Percentiles rank a stretch among this genome's conserved stretches.
phyloP scores from a whole-genome alignment of 2,888 invertebrate genomes.

The Nomada fabriciana region DNA sequence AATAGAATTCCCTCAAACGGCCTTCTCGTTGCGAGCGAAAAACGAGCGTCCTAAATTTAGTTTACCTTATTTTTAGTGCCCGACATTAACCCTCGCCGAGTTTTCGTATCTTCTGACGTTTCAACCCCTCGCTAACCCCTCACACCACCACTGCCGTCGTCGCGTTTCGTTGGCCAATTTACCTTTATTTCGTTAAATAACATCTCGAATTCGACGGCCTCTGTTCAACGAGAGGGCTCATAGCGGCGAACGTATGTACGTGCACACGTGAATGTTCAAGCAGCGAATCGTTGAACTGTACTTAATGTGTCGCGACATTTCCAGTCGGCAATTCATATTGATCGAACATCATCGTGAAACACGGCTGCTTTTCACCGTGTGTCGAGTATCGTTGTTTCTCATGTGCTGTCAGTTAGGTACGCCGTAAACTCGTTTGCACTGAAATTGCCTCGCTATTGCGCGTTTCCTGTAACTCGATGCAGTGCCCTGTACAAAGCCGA shows the following conservation, averaged over 20 bases:
- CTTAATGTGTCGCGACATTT: conserved; percentile 47
- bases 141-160: background rate
- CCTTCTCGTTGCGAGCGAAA: background rate
- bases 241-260: no score
- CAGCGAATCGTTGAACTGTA: conserved; percentile 45
- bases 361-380: conserved; percentile 4
- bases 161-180: background rate
- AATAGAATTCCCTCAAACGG: background rate
- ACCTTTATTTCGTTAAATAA: conserved; percentile 4
- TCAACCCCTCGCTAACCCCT: background rate
- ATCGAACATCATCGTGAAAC: conserved; percentile 29
- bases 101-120: background rate
- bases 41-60: background rate
- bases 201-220: background rate
- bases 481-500: background rate
- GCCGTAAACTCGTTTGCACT: conserved; percentile 13
- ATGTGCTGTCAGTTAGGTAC: background rate
- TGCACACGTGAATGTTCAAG: background rate
- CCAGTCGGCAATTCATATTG: conserved; percentile 46
- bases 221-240: background rate
- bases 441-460: background rate
- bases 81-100: conserved; percentile 1
- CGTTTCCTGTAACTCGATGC: conserved; percentile 21
- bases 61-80: conserved; percentile 2
- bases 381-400: conserved; percentile 12